Percentiles rank a stretch among this genome's conserved stretches.
phyloP scores from a whole-genome alignment of 2,888 invertebrate species.

The Teleogryllus oceanicus region DNA sequence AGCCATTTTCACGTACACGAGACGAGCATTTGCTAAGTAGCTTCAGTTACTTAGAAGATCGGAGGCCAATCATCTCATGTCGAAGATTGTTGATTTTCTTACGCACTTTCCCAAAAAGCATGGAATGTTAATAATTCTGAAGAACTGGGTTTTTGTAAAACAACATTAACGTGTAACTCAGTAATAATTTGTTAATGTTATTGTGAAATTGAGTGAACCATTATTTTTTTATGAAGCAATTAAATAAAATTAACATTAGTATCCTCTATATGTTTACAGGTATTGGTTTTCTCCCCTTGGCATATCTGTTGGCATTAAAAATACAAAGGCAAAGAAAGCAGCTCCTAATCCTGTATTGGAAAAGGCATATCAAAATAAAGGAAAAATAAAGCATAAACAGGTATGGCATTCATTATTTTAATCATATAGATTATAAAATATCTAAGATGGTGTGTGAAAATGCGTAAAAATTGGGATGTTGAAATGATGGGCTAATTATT shows the following conservation, averaged over 20 bases:
- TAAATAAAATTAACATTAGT: background rate
- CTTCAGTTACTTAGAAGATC: too few relatives aligned
- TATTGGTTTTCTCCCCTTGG: constrained; percentile 80
- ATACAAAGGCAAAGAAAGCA: constrained; percentile 71
- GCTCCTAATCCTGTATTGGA: constrained; percentile 71
- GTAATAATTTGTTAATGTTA: too few relatives aligned
- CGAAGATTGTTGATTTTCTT: too few relatives aligned
- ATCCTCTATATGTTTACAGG: constrained; percentile 52
- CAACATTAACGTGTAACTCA: too few relatives aligned
- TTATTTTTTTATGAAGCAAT: background rate
- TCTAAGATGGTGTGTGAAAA: too few relatives aligned
- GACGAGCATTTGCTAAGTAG: too few relatives aligned
- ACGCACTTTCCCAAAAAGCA: too few relatives aligned
- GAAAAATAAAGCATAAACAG: constrained; percentile 75
- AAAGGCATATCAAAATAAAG: constrained; percentile 64
- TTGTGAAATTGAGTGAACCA: background rate
- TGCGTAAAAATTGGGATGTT: background rate
- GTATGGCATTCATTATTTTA: constrained; percentile 49
- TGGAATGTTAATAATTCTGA: too few relatives aligned
- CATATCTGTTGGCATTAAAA: constrained; percentile 74
- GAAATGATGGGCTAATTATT: background rate
- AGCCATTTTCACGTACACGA: too few relatives aligned
- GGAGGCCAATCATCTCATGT: too few relatives aligned
- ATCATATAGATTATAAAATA: too few relatives aligned
- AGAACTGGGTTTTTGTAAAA: too few relatives aligned